These are phyloP conservation scores for Betta splendens DNA, from an alignment of 2,797 vertebrate species.

Conservation along the genomic window DNA sequence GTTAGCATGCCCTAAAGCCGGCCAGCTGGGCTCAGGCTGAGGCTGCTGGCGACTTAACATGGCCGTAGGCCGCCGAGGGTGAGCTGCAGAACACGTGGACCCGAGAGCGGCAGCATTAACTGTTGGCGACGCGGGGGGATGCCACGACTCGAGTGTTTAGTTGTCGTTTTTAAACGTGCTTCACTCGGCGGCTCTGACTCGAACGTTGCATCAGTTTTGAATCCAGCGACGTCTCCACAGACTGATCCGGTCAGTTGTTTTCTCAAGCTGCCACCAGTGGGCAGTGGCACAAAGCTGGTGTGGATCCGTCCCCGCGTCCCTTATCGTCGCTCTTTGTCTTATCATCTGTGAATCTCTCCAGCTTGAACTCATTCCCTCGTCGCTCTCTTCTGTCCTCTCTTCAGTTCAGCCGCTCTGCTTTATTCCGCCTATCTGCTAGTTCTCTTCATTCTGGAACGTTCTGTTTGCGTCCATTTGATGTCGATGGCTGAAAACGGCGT, in stretches of 20 bases:
- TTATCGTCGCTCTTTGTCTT: slow-evolving; percentile 31
- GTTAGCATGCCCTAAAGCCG: slow-evolving; percentile 52
- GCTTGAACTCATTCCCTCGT: background rate
- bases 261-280: slow-evolving; percentile 83
- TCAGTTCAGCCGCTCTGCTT: background rate
- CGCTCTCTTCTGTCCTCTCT: background rate
- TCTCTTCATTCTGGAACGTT: slow-evolving; percentile 23
- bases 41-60: slow-evolving; percentile 35
- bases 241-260: slow-evolving; percentile 75
- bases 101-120: slow-evolving; percentile 56
- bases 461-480: slow-evolving; percentile 26
- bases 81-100: slow-evolving; percentile 38
- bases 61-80: slow-evolving; percentile 43
- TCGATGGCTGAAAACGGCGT: slow-evolving; percentile 35
- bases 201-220: too few relatives aligned
- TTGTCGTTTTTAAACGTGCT: background rate
- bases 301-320: slow-evolving; percentile 41
- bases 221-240: slow-evolving; percentile 20
- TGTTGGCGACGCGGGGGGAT: slow-evolving; percentile 66
- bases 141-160: slow-evolving; percentile 35
- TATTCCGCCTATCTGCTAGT: slow-evolving; percentile 37
- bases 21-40: slow-evolving; percentile 41
- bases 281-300: slow-evolving; percentile 83
- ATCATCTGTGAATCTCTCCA: slow-evolving; percentile 19
- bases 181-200: slow-evolving; percentile 6